phyloP scores from a whole-genome alignment of 2,113 vertebrate genomes.

The Nibea albiflora region DNA sequence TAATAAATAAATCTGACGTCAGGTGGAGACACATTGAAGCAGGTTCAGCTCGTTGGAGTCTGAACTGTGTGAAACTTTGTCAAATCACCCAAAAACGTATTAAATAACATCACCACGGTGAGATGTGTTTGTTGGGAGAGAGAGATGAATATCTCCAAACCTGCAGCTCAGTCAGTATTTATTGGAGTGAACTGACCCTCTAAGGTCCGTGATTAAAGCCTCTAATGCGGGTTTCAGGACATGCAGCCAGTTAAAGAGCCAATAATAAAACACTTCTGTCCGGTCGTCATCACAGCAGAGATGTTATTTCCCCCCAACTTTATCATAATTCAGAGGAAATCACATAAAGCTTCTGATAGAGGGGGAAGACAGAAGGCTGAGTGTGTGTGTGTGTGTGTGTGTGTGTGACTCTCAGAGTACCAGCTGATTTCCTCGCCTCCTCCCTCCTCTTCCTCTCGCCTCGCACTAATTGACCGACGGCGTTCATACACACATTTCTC shows the following conservation, averaged over 20 bases:
- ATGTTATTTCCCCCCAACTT: slow-evolving; percentile 43
- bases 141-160: no score
- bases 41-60: no score
- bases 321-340: slow-evolving; percentile 60
- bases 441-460: slow-evolving; percentile 57
- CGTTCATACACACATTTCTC: slow-evolving; percentile 95
- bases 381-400: slow-evolving; percentile 15
- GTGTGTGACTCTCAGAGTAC: slow-evolving; percentile 56
- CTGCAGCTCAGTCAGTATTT: no score
- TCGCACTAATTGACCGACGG: slow-evolving; percentile 93
- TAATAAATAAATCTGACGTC: no score
- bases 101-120: no score
- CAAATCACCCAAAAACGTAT: no score
- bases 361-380: neutral
- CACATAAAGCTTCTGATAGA: slow-evolving; percentile 45
- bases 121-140: no score
- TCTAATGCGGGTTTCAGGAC: neutral
- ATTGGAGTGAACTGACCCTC: slow-evolving; percentile 15
- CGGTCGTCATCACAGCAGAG: slow-evolving; percentile 19
- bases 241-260: neutral
- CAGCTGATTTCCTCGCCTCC: slow-evolving; percentile 75
- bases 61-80: no score
- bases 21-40: no score
- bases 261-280: neutral
- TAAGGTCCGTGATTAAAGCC: neutral